Percentiles rank a stretch among this genome's conserved stretches.
Evolutionary conservation across 92 coral and sea anemone genomes (phyloP).

Genomic region (Micromussa lordhowensis): DNA sequence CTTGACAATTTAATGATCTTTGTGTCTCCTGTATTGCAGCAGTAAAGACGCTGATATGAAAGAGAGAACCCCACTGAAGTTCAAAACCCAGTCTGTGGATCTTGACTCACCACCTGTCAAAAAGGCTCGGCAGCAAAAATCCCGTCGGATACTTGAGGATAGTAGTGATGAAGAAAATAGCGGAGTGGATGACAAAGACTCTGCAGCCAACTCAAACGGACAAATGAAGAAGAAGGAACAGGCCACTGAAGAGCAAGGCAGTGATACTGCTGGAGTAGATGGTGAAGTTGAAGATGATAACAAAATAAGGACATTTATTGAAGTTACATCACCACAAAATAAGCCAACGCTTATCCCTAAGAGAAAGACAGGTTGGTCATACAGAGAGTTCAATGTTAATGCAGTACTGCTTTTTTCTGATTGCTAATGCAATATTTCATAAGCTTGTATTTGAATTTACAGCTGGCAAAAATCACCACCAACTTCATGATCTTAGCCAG

Average conservation of each 20-base stretch:
- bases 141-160: constrained; percentile 74
- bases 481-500: too few species aligned
- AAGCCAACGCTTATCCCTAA: constrained; percentile 66
- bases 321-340: constrained; percentile 42
- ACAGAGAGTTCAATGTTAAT: neutral
- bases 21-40: neutral
- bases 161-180: constrained; percentile 84
- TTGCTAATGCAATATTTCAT: neutral
- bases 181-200: neutral
- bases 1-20: neutral
- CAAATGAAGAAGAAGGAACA: constrained; percentile 14
- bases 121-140: constrained; percentile 74
- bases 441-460: neutral
- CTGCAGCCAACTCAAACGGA: constrained; percentile 19
- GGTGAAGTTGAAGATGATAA: constrained; percentile 30
- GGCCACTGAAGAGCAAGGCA: neutral
- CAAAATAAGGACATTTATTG: constrained; percentile 1
- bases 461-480: too few species aligned
- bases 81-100: constrained; percentile 27
- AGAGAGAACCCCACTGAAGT: constrained; percentile 39
- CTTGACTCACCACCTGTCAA: constrained; percentile 85
- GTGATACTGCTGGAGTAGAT: constrained; percentile 13
- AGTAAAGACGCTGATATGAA: neutral
- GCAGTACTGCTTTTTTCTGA: neutral
- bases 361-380: constrained; percentile 71